phyloP scores from a whole-genome alignment of 2,888 invertebrate species.

The Amphipoea lucens region DNA sequence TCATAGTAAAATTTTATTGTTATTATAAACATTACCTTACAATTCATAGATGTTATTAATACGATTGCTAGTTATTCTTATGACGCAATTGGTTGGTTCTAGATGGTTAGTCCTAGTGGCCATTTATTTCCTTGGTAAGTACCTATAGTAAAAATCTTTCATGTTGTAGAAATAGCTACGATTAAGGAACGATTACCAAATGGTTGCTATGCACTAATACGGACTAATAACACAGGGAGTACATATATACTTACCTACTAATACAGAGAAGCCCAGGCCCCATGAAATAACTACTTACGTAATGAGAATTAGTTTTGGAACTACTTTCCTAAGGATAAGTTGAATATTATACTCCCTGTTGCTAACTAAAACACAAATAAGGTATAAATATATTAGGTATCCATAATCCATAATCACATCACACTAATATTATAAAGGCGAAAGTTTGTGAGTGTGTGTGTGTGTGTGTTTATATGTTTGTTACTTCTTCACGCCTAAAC shows the following conservation, averaged over 20 bases:
- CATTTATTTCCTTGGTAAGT: slow-evolving; percentile 22
- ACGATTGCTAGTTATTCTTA: slow-evolving; percentile 15
- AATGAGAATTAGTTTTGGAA: neutral
- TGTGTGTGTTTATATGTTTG: too few species aligned
- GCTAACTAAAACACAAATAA: neutral
- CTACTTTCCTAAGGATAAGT: neutral
- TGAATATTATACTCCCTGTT: neutral
- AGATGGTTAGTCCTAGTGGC: neutral
- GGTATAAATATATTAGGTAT: too few species aligned
- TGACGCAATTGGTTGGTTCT: slow-evolving; percentile 43
- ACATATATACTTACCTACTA: neutral
- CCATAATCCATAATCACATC: too few species aligned
- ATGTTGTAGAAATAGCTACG: slow-evolving; percentile 12
- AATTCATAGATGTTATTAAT: slow-evolving; percentile 46
- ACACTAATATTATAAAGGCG: too few species aligned
- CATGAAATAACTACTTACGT: neutral
- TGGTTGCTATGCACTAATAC: neutral
- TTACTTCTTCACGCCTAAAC: too few species aligned
- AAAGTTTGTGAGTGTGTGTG: too few species aligned
- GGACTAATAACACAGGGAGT: slow-evolving; percentile 2
- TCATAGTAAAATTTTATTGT: slow-evolving; percentile 36
- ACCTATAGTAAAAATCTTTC: slow-evolving; percentile 19
- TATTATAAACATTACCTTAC: slow-evolving; percentile 23
- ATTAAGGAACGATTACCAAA: slow-evolving; percentile 30
- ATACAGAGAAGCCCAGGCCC: neutral